These are phyloP conservation scores for Halichondria panicea DNA, from an alignment of 37 sponge, comb jelly and placozoan genomes.

Conservation along the genomic window DNA sequence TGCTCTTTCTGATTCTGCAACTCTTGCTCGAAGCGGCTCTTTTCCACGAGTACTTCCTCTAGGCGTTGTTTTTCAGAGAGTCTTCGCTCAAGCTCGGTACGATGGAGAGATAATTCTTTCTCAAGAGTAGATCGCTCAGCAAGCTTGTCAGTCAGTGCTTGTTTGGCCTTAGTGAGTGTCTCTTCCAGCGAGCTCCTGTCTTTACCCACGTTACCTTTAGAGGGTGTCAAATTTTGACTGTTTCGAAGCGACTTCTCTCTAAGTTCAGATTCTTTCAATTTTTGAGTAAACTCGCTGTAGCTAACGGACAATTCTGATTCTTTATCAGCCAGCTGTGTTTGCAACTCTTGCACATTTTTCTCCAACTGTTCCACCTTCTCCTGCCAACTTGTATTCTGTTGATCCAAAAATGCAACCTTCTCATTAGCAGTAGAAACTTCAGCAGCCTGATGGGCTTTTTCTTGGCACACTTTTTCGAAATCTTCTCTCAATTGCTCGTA, in stretches of 20 bases:
- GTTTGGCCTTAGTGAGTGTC: conserved; percentile 35
- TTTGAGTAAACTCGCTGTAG: background rate
- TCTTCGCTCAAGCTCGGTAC: conserved; percentile 54
- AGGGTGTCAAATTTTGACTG: too few relatives aligned
- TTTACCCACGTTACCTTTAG: background rate
- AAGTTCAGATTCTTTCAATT: background rate
- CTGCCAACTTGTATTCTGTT: background rate
- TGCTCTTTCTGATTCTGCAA: conserved; percentile 56
- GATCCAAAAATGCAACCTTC: background rate
- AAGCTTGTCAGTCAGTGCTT: conserved; percentile 48
- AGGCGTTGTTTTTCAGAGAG: conserved; percentile 55
- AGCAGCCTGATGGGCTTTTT: background rate
- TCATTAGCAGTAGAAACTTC: conserved; percentile 14
- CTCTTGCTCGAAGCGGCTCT: conserved; percentile 72
- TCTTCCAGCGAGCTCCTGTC: conserved; percentile 45
- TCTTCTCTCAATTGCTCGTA: conserved; percentile 5
- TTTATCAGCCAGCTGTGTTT: background rate
- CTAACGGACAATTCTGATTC: conserved; percentile 14
- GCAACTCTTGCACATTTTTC: conserved; percentile 7
- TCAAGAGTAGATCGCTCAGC: conserved; percentile 53
- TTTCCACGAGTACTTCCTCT: conserved; percentile 72
- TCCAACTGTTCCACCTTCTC: conserved; percentile 26
- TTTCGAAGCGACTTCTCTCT: too few relatives aligned
- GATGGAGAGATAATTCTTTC: conserved; percentile 49
- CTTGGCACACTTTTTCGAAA: background rate